Conservation (phyloP, 2,888 invertebrate species). For the Ptilodon capucinus region DNA sequence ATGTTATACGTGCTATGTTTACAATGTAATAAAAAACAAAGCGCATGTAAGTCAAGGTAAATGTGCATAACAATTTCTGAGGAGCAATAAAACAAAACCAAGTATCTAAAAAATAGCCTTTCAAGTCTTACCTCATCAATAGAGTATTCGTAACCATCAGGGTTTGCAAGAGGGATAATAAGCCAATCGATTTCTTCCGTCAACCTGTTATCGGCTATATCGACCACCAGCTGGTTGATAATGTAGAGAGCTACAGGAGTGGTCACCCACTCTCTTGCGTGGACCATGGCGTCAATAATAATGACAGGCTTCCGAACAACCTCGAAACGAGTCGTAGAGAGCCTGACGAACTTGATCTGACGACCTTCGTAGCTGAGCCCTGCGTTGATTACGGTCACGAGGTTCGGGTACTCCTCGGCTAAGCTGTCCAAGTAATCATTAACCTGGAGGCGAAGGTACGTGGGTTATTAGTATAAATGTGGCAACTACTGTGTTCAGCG, state of each 20-base stretch:
- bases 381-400: constrained; percentile 79
- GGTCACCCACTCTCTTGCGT: constrained; percentile 89
- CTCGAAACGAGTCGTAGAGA: constrained; percentile 77
- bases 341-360: constrained; percentile 82
- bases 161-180: constrained; percentile 86
- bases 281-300: constrained; percentile 84
- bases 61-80: neutral
- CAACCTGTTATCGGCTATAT: constrained; percentile 71
- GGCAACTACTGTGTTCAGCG: too few relatives aligned
- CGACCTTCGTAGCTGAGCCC: constrained; percentile 83
- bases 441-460: constrained; percentile 59
- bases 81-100: neutral
- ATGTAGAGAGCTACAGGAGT: constrained; percentile 86
- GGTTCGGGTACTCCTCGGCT: constrained; percentile 66
- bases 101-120: neutral
- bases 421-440: constrained; percentile 71
- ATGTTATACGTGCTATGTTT: neutral
- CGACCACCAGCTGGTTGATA: constrained; percentile 85
- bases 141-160: constrained; percentile 89
- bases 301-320: constrained; percentile 79
- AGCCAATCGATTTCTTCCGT: constrained; percentile 85
- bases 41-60: neutral
- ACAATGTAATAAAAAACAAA: neutral
- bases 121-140: constrained; percentile 65
- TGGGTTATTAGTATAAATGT: neutral